Percentiles rank a stretch among this genome's conserved stretches.
Conservation (phyloP, 2,888 invertebrate genomes). For the Anodontia alba region DNA sequence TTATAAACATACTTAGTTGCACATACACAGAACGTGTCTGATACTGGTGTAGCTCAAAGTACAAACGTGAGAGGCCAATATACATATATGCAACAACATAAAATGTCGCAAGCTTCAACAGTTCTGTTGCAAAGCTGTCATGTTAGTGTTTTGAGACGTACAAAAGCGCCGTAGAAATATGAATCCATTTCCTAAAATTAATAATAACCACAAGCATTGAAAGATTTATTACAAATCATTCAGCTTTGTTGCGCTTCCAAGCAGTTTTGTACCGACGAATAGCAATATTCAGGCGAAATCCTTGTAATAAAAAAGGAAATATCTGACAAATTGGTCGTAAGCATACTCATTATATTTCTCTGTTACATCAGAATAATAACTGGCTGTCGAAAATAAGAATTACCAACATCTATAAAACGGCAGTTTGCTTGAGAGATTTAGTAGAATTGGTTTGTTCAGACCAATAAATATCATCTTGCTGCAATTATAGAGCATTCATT, state of each 20-base stretch:
- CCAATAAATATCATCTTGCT: conserved; percentile 1
- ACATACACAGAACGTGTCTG: too few relatives aligned
- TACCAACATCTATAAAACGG: not conserved
- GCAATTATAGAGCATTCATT: not conserved
- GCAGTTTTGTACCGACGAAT: not conserved
- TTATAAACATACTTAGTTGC: too few relatives aligned
- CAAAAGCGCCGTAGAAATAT: not conserved
- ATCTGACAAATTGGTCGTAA: conserved; percentile 16
- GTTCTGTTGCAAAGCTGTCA: not conserved
- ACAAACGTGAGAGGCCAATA: too few relatives aligned
- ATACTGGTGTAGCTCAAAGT: too few relatives aligned
- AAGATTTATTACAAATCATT: not conserved
- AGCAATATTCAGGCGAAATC: conserved; percentile 2
- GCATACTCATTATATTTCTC: conserved; percentile 9
- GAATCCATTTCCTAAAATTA: not conserved
- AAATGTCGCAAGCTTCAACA: too few relatives aligned
- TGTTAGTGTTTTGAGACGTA: not conserved
- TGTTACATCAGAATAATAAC: conserved; percentile 22
- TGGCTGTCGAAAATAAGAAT: conserved; percentile 16
- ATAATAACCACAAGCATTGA: not conserved
- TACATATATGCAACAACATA: too few relatives aligned
- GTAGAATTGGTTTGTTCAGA: conserved; percentile 8
- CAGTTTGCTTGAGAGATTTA: conserved; percentile 10
- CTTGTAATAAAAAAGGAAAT: conserved; percentile 3
- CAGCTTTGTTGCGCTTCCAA: not conserved